Evolutionary conservation across 1,140 invertebrate species (phyloP).

Genomic region (Drosophila baimaii): DNA sequence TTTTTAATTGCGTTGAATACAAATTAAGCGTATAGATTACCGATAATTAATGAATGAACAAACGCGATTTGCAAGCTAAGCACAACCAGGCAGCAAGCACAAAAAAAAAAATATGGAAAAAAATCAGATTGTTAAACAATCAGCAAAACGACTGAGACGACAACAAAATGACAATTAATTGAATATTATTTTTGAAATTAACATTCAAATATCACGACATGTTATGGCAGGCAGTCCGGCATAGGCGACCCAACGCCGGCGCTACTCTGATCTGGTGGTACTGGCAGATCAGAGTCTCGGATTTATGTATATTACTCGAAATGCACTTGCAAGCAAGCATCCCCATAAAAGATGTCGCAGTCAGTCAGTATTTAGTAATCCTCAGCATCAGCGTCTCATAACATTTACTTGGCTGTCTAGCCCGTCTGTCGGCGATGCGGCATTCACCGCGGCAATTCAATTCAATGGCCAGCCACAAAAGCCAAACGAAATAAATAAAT

Average conservation of each 20-base stretch:
- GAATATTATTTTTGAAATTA: conserved; percentile 63
- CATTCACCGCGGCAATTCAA: conserved; percentile 42
- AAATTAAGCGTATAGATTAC: conserved; percentile 68
- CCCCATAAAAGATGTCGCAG: not conserved
- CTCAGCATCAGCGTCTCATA: conserved; percentile 31
- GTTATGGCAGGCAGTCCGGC: not conserved
- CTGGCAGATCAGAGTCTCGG: too few relatives aligned
- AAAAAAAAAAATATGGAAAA: not conserved
- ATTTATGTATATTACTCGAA: not conserved
- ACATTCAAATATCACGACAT: conserved; percentile 55
- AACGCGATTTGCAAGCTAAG: conserved; percentile 15
- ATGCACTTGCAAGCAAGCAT: not conserved
- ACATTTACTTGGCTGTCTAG: conserved; percentile 29
- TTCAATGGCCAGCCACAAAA: conserved; percentile 46
- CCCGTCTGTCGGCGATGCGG: not conserved
- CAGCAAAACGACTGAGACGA: conserved; percentile 53
- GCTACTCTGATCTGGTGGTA: too few relatives aligned
- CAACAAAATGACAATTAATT: conserved; percentile 78
- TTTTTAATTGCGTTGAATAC: conserved; percentile 76
- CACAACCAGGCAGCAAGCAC: not conserved
- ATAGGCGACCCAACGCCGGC: conserved; percentile 2
- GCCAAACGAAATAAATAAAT: conserved; percentile 80
- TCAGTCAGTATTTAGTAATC: conserved; percentile 31
- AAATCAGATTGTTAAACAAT: conserved; percentile 46
- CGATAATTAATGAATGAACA: conserved; percentile 74